Conservation (phyloP, 2,113 vertebrate species). For the Thamnophis sirtalis region DNA sequence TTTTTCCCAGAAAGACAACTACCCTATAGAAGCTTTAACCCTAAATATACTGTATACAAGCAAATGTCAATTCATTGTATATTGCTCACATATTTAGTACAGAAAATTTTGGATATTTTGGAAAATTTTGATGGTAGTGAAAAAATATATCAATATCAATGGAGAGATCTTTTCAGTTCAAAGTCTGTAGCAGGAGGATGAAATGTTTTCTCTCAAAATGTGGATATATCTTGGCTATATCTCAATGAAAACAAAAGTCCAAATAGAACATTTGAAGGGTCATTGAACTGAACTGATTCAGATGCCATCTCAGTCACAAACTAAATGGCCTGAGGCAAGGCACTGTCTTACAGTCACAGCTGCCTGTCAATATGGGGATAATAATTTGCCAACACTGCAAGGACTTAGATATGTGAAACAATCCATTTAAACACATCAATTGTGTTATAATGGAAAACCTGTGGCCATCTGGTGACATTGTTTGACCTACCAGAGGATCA, state of each 20-base stretch:
- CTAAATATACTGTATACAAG: background rate
- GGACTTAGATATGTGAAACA: background rate
- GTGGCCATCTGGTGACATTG: background rate
- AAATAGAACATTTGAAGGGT: background rate
- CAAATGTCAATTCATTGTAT: background rate
- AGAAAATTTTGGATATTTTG: background rate
- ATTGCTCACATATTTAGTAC: background rate
- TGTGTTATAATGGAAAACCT: background rate
- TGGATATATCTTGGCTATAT: background rate
- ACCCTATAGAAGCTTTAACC: constrained; percentile 15
- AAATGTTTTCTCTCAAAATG: background rate
- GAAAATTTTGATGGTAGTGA: background rate
- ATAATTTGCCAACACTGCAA: background rate
- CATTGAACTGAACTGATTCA: background rate
- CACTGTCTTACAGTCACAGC: background rate
- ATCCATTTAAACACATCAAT: background rate
- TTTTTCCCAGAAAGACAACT: constrained; percentile 23
- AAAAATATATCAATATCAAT: too few relatives aligned
- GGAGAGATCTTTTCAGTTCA: background rate
- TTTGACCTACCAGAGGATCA: background rate
- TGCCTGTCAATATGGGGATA: background rate
- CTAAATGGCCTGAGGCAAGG: background rate
- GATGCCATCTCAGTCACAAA: background rate
- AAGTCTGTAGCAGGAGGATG: background rate
- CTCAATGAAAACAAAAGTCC: background rate